phyloP scores from a whole-genome alignment of 2,797 vertebrate genomes.

The Eulemur rubriventer region DNA sequence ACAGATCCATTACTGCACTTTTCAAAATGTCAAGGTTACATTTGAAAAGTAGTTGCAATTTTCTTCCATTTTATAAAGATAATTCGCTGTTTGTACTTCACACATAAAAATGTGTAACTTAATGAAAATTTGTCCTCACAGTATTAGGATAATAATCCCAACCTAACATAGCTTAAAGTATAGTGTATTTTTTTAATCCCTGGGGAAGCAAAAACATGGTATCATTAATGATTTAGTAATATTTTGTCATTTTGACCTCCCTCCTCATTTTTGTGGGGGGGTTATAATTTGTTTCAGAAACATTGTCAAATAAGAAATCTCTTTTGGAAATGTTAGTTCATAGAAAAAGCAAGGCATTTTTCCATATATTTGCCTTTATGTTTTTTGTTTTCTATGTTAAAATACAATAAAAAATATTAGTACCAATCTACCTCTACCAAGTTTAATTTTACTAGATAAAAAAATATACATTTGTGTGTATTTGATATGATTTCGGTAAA shows the following conservation, averaged over 20 bases:
- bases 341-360: background rate
- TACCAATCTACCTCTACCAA: background rate
- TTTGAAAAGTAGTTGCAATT: constrained; percentile 76
- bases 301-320: background rate
- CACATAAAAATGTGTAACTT: constrained; percentile 69
- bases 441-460: background rate
- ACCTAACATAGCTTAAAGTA: constrained; percentile 9
- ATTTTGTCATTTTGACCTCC: background rate
- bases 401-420: background rate
- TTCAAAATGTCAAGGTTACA: constrained; percentile 76
- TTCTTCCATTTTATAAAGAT: constrained; percentile 72
- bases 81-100: constrained; percentile 73
- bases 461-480: background rate
- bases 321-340: background rate
- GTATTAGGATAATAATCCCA: constrained; percentile 42
- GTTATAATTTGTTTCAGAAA: background rate
- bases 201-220: background rate
- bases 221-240: background rate
- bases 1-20: constrained; percentile 74
- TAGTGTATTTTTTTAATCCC: background rate
- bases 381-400: background rate
- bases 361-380: background rate
- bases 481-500: background rate
- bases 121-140: constrained; percentile 60
- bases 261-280: background rate